Base-by-base conservation (phyloP, 2,113 vertebrate species). In the Oreochromis spilurus region DNA sequence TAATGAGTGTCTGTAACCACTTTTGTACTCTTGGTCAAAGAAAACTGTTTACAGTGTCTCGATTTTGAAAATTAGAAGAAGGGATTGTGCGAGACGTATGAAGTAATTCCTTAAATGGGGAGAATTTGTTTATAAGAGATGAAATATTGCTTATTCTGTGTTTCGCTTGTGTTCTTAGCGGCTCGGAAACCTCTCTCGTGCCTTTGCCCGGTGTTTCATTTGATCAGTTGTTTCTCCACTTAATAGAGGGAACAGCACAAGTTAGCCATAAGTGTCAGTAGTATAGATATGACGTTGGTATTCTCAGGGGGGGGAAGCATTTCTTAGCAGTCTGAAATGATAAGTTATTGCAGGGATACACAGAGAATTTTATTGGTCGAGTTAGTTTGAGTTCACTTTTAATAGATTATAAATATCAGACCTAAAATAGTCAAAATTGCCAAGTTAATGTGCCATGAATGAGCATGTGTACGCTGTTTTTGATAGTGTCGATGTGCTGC, bases 1-100 rank as follows among this genome's bases (percentile, higher is more conserved):
- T 79, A 57, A 80, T n/a, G 55, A 85, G 50, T 81, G 87, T 87
- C 87, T 88, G 81, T 94, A 93, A 95, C 94, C 93, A 92, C 93
- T 94, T 91, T 29, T 60, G 24, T 84, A 21, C 55, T 62, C 81
- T 87, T 83, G 84, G 79, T 82, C 82, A 58, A 92, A 90, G 86
- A 81, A 82, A 88, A 84, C 43, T 90, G 94, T 95, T 96, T 95
- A 94, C 92, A 93, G 91, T 91, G 84, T 89, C n/a, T 36, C 54
- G 29, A 85, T 38, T 67, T 67, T 43, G 26, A 60, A 84, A 85
- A 43, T 58, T 14, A 26, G 50, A 78, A 52, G 16, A 72, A 57
- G 50, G 10, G 50, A 60, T 82, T 40, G 58, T 48, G 60, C 45
- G 75, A 52, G 13, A 10, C 5, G 13, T 45, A 60, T 85, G 38